Evolutionary conservation across 2,113 vertebrate species (phyloP).

Genomic region (Spheniscus mendiculus): DNA sequence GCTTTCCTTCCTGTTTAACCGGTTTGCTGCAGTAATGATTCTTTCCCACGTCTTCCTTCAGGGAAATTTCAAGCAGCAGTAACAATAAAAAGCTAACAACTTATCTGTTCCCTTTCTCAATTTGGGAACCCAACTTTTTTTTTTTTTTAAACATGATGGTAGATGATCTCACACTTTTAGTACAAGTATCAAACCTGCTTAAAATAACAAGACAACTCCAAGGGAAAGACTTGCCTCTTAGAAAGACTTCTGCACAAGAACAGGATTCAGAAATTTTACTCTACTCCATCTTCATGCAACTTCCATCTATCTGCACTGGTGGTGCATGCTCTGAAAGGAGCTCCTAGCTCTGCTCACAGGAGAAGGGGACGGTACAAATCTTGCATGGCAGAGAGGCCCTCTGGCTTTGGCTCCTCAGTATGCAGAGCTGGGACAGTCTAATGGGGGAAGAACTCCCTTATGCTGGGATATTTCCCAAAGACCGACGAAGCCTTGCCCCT

Average conservation of each 20-base stretch:
- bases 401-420: neutral
- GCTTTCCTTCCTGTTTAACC: conserved; percentile 57
- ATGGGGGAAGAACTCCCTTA: neutral
- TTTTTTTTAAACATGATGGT: neutral
- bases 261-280: neutral
- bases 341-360: neutral
- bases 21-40: conserved; percentile 31
- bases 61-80: conserved; percentile 8
- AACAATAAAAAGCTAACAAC: neutral
- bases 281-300: neutral
- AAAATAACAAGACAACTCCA: neutral
- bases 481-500: neutral
- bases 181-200: neutral
- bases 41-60: conserved; percentile 12
- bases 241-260: neutral
- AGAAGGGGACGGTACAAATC: neutral
- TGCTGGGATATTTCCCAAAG: neutral
- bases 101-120: neutral
- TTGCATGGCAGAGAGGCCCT: neutral
- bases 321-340: neutral
- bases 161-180: neutral
- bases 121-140: neutral
- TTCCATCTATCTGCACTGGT: neutral
- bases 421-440: neutral
- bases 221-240: neutral